These are phyloP conservation scores for Villa cingulata DNA, from an alignment of 2,888 invertebrate genomes.

Conservation along the genomic window DNA sequence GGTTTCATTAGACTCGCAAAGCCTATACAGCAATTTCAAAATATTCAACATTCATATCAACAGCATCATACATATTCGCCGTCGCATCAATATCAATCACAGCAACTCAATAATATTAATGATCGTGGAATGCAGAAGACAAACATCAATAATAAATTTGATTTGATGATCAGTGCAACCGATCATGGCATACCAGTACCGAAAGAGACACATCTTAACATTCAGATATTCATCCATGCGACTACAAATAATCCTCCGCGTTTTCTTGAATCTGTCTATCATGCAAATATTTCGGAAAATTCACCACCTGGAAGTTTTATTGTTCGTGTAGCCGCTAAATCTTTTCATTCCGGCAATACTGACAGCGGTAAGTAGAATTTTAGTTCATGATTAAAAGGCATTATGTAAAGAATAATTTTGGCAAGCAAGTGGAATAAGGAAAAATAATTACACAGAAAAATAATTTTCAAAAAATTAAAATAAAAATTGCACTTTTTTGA, in stretches of 20 bases:
- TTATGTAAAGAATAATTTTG: no score
- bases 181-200: slow-evolving; percentile 72
- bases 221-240: slow-evolving; percentile 53
- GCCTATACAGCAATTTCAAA: slow-evolving; percentile 39
- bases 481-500: no score
- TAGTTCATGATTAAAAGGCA: no score
- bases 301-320: slow-evolving; percentile 63
- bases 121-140: slow-evolving; percentile 23
- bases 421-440: no score
- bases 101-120: slow-evolving; percentile 7
- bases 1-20: slow-evolving; percentile 64
- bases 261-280: slow-evolving; percentile 61
- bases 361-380: slow-evolving; percentile 46
- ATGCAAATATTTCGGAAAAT: slow-evolving; percentile 65
- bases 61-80: neutral
- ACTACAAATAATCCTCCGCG: slow-evolving; percentile 70
- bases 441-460: no score
- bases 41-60: neutral
- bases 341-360: slow-evolving; percentile 39
- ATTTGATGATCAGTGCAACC: slow-evolving; percentile 70
- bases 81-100: slow-evolving; percentile 13
- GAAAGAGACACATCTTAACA: slow-evolving; percentile 50
- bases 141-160: slow-evolving; percentile 35
- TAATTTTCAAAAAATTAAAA: no score
- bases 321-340: slow-evolving; percentile 61